Base-by-base conservation (phyloP, 2,113 vertebrate species). In the Nettapus auritus region DNA sequence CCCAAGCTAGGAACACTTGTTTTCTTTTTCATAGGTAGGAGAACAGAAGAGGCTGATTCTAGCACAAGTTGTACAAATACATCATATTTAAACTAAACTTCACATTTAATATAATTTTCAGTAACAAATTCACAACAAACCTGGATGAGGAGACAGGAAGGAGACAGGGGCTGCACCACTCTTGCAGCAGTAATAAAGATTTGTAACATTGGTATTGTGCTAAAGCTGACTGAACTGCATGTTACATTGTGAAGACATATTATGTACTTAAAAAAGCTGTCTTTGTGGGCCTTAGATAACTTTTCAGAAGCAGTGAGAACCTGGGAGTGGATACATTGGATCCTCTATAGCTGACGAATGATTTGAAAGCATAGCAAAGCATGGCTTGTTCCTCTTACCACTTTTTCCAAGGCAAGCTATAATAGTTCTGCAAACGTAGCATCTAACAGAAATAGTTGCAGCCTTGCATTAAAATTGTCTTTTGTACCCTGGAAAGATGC, bases 381-480 rank as follows among this genome's bases (percentile, higher is more conserved):
- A 84, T 0, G 1, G 26, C 26, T 82, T 21, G 29, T n/a, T 13
- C 52, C n/a, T 84, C 40, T 0, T 38, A 74, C 48, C 3, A 6
- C 23, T 20, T 86, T 62, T 44, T 28, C 25, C 38, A 82, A 25
- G 87, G 66, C 34, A 64, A 83, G 19, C 36, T 15, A 13, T 28
- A 36, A 25, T 38, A 29, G 62, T 62, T 31, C 46, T 74, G 33
- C 44, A 81, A 57, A 86, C 18, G 26, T 2, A 78, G 38, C 13
- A 29, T 55, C 42, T 78, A 0, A 71, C 10, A 85, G 55, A 48
- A 6, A 14, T 23, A 52, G 53, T 6, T 48, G 40, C 50, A 86
- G 68, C 53, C 68, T 82, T 82, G 38, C n/a, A n/a, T 42, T 36
- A 44, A 34, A 3, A 2, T 31, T 77, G 38, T 29, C 15, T 78